Evolutionary conservation across 2,113 vertebrate species (phyloP), one percentile per base, ranked within the genome.

Genomic region (Copsychus sechellarum): DNA sequence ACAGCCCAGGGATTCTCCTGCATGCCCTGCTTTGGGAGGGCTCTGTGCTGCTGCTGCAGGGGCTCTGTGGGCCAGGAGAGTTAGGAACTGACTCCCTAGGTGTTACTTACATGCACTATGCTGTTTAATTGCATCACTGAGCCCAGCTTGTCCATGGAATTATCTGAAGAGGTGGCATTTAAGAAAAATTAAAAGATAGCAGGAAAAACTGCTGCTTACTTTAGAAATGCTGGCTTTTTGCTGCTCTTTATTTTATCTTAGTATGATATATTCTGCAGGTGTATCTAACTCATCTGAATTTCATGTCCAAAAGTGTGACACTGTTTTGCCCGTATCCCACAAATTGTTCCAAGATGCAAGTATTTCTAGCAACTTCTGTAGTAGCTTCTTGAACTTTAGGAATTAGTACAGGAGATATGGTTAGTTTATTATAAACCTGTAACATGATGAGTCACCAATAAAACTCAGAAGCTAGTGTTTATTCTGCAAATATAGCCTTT

Each of bases 21-120:
- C 0, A 0, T 4, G 8, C 25, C 36, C 25, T 0, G 0, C 1
- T 43, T 10, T 19, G 53, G 62, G 51, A 47, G n/a, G 38, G 48
- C 29, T 74, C 66, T 65, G 65, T 5, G 22, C 64, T 77, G 57
- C 26, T 38, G 28, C 66, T 6, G 1, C 64, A n/a, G 66, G 31
- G 0, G 0, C 51, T 6, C 5, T 7, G 2, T 4, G 17, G 38
- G n/a, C 23, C 34, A 31, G 40, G 5, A 65, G 45, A 34, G 16
- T 3, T 19, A 33, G 22, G n/a, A 80, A n/a, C n/a, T 33, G 53
- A 57, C 66, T 33, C 48, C 61, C 31, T 5, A 23, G 40, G 26
- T 21, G 40, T 33, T 53, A 2, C 20, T 20, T 51, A 47, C 2
- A 23, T 13, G 5, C 53, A 10, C 17, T 33, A 1, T 10, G 33